Evolutionary conservation across 2,113 vertebrate species (phyloP).

Genomic region (Mobula birostris): DNA sequence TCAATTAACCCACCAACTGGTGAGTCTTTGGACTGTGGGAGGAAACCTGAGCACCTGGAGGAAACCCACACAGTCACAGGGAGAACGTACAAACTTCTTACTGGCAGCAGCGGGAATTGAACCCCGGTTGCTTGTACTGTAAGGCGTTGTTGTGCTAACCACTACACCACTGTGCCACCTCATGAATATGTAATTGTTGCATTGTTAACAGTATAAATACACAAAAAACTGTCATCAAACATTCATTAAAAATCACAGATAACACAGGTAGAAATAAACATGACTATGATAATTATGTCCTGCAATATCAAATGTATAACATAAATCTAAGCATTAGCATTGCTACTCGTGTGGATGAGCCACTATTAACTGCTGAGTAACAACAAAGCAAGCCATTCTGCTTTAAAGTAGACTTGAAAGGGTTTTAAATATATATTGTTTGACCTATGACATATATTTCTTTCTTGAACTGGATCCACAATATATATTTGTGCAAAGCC

Average conservation of each 20-base stretch:
- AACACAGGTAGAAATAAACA: neutral
- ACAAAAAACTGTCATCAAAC: neutral
- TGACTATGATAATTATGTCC: neutral
- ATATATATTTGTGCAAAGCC: conserved; percentile 18
- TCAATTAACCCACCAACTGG: too few relatives aligned
- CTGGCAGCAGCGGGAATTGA: too few relatives aligned
- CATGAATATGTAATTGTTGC: neutral
- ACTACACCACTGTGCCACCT: too few relatives aligned
- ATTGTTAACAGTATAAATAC: neutral
- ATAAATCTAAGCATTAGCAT: neutral
- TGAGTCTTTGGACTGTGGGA: too few relatives aligned
- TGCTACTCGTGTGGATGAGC: neutral
- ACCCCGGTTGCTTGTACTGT: too few relatives aligned
- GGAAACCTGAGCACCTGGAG: too few relatives aligned
- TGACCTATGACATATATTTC: neutral
- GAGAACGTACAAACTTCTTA: too few relatives aligned
- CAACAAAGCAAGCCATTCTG: neutral
- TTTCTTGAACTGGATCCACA: conserved; percentile 1
- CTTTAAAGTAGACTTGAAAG: neutral
- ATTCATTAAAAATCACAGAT: neutral
- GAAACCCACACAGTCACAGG: too few relatives aligned
- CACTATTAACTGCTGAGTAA: neutral
- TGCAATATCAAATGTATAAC: neutral
- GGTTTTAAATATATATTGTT: neutral
- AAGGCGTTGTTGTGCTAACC: too few relatives aligned